phyloP scores from a whole-genome alignment of 2,113 vertebrate genomes.

The Syngnathoides biaculeatus region DNA sequence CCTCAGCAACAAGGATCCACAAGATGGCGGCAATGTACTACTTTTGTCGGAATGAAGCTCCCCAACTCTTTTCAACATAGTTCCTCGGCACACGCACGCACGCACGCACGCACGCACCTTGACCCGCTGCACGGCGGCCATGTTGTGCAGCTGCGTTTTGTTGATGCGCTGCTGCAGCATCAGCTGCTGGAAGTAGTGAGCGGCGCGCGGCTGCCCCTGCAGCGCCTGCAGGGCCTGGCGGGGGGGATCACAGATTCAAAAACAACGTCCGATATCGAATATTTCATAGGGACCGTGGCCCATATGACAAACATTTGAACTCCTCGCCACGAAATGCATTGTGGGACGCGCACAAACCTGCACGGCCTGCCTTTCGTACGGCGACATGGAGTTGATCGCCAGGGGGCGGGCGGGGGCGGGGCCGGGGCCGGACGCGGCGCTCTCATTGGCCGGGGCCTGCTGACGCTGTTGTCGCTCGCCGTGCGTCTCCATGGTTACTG shows the following conservation, averaged over 20 bases:
- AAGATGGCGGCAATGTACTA: no score
- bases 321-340: no score
- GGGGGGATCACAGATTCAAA: no score
- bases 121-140: slow-evolving; percentile 95
- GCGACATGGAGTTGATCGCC: slow-evolving; percentile 89
- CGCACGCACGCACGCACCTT: slow-evolving; percentile 32
- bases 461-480: slow-evolving; percentile 83
- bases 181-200: slow-evolving; percentile 97
- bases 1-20: no score
- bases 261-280: no score
- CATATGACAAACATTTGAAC: no score
- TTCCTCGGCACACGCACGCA: no score
- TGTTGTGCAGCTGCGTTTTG: slow-evolving; percentile 90
- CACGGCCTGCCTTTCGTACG: slow-evolving; percentile 88
- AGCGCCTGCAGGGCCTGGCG: slow-evolving; percentile 88
- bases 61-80: no score
- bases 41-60: no score
- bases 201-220: slow-evolving; percentile 93
- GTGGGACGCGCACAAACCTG: slow-evolving; percentile 70
- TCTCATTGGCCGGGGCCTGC: slow-evolving; percentile 77
- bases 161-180: slow-evolving; percentile 98
- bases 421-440: slow-evolving; percentile 77
- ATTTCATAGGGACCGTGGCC: no score
- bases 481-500: slow-evolving; percentile 83
- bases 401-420: slow-evolving; percentile 82